Conservation (phyloP, 2,113 vertebrate species). For the Brachyhypopomus gauderio region DNA sequence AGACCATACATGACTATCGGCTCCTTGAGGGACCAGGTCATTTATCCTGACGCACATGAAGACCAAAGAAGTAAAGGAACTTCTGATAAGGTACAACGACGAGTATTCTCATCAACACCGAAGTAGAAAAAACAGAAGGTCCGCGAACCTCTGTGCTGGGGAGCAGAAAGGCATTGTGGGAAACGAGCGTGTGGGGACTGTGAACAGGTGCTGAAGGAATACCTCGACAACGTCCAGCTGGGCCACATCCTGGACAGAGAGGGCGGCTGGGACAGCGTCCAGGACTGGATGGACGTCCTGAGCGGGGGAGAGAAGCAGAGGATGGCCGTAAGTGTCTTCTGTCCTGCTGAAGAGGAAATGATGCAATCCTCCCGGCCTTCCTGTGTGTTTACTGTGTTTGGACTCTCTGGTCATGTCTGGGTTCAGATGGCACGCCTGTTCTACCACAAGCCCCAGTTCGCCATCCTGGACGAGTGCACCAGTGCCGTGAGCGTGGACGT, state of each 20-base stretch:
- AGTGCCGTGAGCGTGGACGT: constrained; percentile 98
- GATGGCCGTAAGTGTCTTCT: constrained; percentile 85
- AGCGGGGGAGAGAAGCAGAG: constrained; percentile 98
- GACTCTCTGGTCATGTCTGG: too few relatives aligned
- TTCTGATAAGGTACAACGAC: constrained; percentile 74
- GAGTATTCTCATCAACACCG: too few relatives aligned
- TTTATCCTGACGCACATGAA: constrained; percentile 83
- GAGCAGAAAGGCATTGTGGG: too few relatives aligned
- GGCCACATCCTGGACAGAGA: constrained; percentile 93
- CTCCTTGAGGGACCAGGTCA: constrained; percentile 85
- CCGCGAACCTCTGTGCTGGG: too few relatives aligned
- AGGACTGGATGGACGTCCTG: constrained; percentile 99
- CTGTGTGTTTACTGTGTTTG: background rate
- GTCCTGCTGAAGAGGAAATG: background rate
- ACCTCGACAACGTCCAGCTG: constrained; percentile 94
- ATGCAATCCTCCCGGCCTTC: background rate
- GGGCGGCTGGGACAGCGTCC: constrained; percentile 89
- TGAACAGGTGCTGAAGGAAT: constrained; percentile 91
- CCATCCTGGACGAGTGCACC: constrained; percentile 98
- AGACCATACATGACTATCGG: constrained; percentile 88
- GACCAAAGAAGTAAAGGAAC: constrained; percentile 83
- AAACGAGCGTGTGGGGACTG: background rate
- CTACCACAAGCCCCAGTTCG: constrained; percentile 98
- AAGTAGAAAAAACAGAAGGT: too few relatives aligned
- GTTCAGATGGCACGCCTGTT: constrained; percentile 94